Percentiles rank a stretch among this genome's conserved stretches.
Evolutionary conservation across 2,113 vertebrate genomes (phyloP).

Genomic region (Sialia sialis): DNA sequence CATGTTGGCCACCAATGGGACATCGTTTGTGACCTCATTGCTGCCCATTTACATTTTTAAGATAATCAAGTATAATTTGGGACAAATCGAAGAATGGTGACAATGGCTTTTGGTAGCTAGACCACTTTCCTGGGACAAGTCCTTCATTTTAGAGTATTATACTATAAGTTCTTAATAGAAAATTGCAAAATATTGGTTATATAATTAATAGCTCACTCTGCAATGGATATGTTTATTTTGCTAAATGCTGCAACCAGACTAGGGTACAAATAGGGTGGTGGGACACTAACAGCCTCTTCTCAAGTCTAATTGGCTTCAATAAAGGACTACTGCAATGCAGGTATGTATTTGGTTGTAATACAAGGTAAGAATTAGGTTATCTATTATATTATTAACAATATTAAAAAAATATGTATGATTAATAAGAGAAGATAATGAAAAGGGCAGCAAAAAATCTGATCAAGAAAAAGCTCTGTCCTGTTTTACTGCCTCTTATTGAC

Average conservation of each 20-base stretch:
- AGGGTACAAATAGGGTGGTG: background rate
- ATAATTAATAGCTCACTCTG: background rate
- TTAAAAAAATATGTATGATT: background rate
- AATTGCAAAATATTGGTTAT: background rate
- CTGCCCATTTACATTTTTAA: background rate
- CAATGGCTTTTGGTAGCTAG: background rate
- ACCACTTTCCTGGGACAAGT: background rate
- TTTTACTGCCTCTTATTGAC: background rate
- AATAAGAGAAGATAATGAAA: background rate
- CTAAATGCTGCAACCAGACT: background rate
- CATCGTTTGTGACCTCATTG: background rate
- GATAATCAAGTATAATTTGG: background rate
- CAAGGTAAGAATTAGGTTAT: background rate
- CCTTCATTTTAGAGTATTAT: background rate
- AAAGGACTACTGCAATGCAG: background rate
- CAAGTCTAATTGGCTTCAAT: background rate
- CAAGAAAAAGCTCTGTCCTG: fast-evolving
- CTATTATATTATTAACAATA: background rate
- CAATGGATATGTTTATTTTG: background rate
- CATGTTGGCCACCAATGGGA: background rate
- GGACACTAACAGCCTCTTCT: background rate
- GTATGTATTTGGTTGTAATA: background rate
- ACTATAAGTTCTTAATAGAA: background rate
- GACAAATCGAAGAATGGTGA: background rate
- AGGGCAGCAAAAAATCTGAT: background rate